Evolutionary conservation across 2,888 invertebrate species (phyloP).

Genomic region (Helicoverpa assulta): DNA sequence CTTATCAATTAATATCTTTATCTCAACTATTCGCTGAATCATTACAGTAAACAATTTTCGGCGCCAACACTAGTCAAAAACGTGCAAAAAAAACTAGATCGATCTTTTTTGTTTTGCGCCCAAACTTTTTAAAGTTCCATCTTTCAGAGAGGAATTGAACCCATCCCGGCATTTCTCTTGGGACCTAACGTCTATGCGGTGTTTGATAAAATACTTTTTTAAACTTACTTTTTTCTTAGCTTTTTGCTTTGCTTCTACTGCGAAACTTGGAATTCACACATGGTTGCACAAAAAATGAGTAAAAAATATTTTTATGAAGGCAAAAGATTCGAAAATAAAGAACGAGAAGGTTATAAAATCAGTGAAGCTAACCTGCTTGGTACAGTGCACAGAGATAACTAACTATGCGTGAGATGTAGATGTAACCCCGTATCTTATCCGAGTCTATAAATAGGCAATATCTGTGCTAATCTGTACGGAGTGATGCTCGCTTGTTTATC

Average conservation of each 20-base stretch:
- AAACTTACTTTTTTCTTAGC: constrained; percentile 36
- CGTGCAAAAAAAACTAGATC: constrained; percentile 10
- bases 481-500: constrained; percentile 46
- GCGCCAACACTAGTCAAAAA: constrained; percentile 19
- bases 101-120: constrained; percentile 2
- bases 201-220: constrained; percentile 44
- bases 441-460: constrained; percentile 53
- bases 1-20: constrained; percentile 33
- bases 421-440: constrained; percentile 50
- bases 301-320: background rate
- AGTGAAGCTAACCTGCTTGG: constrained; percentile 34
- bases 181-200: constrained; percentile 17
- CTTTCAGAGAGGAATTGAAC: constrained; percentile 29
- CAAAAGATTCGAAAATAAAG: background rate
- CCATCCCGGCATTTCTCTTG: constrained; percentile 21
- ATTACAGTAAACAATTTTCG: constrained; percentile 36
- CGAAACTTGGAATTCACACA: constrained; percentile 34
- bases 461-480: constrained; percentile 54
- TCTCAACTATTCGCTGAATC: constrained; percentile 35
- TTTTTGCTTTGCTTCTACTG: constrained; percentile 14
- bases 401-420: constrained; percentile 51
- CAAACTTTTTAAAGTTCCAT: constrained; percentile 29
- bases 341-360: background rate
- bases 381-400: constrained; percentile 41
- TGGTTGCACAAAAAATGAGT: constrained; percentile 14